These are phyloP conservation scores for Grallaria varia DNA, from an alignment of 2,113 vertebrate species.

Conservation along the genomic window DNA sequence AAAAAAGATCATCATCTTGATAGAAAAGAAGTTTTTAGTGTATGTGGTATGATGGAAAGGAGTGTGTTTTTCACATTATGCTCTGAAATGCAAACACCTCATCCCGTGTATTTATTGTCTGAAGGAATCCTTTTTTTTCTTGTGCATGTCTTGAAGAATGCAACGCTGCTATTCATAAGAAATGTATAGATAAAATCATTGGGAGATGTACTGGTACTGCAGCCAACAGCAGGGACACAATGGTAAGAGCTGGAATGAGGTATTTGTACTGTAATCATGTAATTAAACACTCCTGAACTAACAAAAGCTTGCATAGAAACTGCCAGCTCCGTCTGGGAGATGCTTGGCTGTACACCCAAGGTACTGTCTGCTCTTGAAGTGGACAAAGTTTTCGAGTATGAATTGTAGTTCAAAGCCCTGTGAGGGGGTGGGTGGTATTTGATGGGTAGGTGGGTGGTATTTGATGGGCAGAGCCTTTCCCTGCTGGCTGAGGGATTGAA, in stretches of 20 bases:
- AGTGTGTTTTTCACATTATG: not conserved
- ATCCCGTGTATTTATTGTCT: not conserved
- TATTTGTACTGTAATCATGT: not conserved
- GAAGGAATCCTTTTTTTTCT: conserved; percentile 19
- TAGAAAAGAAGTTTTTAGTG: not conserved
- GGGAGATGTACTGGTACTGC: conserved; percentile 96
- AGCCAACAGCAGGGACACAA: conserved; percentile 95
- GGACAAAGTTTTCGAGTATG: not conserved
- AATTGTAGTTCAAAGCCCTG: not conserved
- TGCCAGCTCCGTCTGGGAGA: not conserved
- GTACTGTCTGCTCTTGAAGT: not conserved
- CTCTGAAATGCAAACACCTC: not conserved
- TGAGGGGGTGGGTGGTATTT: not conserved
- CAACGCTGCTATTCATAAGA: conserved; percentile 99
- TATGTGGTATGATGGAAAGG: not conserved
- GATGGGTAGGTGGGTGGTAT: not conserved
- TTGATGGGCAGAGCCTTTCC: not conserved
- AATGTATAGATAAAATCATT: conserved; percentile 98
- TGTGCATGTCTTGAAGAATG: conserved; percentile 82
- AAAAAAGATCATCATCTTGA: not conserved
- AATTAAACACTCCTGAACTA: not conserved
- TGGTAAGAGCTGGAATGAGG: conserved; percentile 76
- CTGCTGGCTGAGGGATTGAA: not conserved
- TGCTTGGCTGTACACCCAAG: not conserved
- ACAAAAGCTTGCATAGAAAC: not conserved